Evolutionary conservation across 2,113 vertebrate genomes (phyloP), one percentile per base, ranked within the genome.

Genomic region (Smithornis capensis): DNA sequence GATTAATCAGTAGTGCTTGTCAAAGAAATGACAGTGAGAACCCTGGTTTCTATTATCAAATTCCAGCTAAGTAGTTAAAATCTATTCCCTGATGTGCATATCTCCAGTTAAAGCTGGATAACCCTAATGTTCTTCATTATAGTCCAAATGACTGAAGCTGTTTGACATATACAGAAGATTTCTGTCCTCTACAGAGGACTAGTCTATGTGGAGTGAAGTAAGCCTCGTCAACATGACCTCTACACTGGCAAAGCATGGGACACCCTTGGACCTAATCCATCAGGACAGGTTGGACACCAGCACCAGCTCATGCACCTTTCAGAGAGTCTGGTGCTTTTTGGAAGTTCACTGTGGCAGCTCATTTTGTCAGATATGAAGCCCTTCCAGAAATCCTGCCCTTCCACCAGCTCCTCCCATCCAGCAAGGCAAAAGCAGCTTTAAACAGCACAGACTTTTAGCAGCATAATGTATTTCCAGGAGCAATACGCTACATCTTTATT

Each of bases 401-500:
- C 15, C 33, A 37, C 5, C 56, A 42, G n/a, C 37, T 40, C 57
- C 42, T 27, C 25, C 31, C 28, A 89, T 25, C 29, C 65, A 89
- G 28, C 25, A 22, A 92, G 16, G 28, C 68, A 56, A 86, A 91
- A 47, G 57, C 29, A 90, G 35, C 57, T 86, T 88, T 50, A 37
- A 70, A 67, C 78, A 47, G 37, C 59, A 11, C 47, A 75, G 64
- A 12, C 52, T 83, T 95, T 88, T 38, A 79, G 25, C 65, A 83
- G 44, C 38, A 37, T 13, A 68, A 87, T 75, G 16, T 19, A 60
- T 90, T 83, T 74, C 67, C 68, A 96, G 76, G 65, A 92, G 87
- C 75, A 77, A 50, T 16, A 49, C 13, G 55, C 79, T 28, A 69
- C 60, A 82, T 89, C 83, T 91, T 78, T 93, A 89, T 95, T 94